Percentiles rank a stretch among this genome's conserved stretches.
Evolutionary conservation across 2,797 vertebrate species (phyloP).

Genomic region (Cephalopachus bancanus): DNA sequence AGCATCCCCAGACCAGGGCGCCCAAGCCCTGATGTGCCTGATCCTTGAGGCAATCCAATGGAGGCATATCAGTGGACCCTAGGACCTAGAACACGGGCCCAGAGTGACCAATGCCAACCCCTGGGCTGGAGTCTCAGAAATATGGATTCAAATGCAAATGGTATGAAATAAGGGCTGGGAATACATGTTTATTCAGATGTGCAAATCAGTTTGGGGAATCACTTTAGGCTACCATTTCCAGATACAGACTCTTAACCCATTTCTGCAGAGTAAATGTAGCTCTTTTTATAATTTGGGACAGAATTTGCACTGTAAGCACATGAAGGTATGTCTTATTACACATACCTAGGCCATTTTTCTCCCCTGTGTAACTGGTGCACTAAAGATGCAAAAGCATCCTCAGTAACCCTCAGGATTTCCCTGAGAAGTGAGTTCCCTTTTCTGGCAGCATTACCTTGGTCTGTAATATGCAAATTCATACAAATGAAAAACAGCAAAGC

Average conservation of each 20-base stretch:
- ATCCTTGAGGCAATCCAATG: background rate
- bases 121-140: constrained; percentile 25
- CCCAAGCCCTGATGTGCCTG: background rate
- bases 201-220: constrained; percentile 57
- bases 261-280: background rate
- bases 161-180: background rate
- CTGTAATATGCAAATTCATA: constrained; percentile 21
- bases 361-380: background rate
- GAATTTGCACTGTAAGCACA: constrained; percentile 26
- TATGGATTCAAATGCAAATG: constrained; percentile 30
- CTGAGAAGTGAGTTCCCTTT: constrained; percentile 34
- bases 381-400: background rate
- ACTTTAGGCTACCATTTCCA: constrained; percentile 56
- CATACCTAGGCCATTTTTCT: background rate
- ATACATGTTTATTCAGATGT: constrained; percentile 26
- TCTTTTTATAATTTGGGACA: constrained; percentile 49
- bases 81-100: background rate
- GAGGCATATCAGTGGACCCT: background rate
- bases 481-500: constrained; percentile 26
- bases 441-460: background rate
- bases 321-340: background rate
- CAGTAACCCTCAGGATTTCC: background rate
- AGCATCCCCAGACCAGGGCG: background rate
- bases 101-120: background rate
- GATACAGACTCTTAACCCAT: background rate